Conservation (phyloP, 2,797 vertebrate genomes). For the Oophaga sylvatica region DNA sequence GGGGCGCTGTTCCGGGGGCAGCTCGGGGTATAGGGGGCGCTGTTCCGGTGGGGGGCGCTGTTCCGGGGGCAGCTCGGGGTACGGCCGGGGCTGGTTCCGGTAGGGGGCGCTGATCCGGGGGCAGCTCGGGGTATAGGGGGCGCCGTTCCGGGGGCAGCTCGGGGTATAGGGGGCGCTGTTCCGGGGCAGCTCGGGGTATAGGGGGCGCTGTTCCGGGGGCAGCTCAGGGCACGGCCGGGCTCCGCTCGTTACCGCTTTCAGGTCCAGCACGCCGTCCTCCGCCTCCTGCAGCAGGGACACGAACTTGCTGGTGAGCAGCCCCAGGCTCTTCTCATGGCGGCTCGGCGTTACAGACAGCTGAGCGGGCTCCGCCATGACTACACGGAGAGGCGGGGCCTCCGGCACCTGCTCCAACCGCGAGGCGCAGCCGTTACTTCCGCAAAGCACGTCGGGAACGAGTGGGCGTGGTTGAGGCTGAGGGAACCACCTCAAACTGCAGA, state of each 20-base stretch:
- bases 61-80: no score
- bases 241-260: slow-evolving; percentile 90
- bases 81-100: no score
- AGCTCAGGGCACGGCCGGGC: no score
- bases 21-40: no score
- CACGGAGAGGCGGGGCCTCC: slow-evolving; percentile 44
- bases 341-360: slow-evolving; percentile 86
- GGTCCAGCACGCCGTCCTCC: slow-evolving; percentile 95
- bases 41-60: no score
- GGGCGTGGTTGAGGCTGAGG: slow-evolving; percentile 13
- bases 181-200: no score
- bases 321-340: slow-evolving; percentile 95
- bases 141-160: no score
- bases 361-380: slow-evolving; percentile 78
- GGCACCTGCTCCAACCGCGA: slow-evolving; percentile 59
- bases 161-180: no score
- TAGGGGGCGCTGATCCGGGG: no score
- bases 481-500: not conserved
- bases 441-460: slow-evolving; percentile 80
- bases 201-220: no score
- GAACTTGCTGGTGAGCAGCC: slow-evolving; percentile 95
- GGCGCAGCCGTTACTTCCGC: slow-evolving; percentile 81
- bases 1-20: no score
- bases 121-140: no score
- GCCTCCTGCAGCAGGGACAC: slow-evolving; percentile 94